phyloP scores from a whole-genome alignment of 1,140 invertebrate genomes.

The Paracyclopina nana region DNA sequence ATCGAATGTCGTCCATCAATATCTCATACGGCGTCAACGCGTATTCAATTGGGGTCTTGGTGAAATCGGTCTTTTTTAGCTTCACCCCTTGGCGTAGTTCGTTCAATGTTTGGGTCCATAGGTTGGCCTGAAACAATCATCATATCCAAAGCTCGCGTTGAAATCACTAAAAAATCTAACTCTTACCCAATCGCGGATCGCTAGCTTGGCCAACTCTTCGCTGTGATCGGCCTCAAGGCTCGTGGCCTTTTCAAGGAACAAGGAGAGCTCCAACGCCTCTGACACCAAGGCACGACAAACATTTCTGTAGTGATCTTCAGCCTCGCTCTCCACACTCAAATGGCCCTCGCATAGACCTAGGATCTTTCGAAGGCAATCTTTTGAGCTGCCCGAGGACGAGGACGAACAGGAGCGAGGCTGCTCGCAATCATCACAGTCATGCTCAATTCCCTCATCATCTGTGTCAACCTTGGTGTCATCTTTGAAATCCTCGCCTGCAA shows the following conservation, averaged over 20 bases:
- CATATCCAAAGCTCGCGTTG: no score
- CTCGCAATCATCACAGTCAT: constrained; percentile 4
- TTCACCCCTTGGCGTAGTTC: constrained; percentile 67
- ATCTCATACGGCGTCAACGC: constrained; percentile 93
- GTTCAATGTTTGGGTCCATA: constrained; percentile 89
- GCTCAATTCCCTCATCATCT: constrained; percentile 5
- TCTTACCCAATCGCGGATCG: constrained; percentile 2
- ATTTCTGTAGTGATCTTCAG: constrained; percentile 28
- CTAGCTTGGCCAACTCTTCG: constrained; percentile 15
- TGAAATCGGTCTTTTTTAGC: constrained; percentile 58
- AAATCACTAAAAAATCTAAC: neutral
- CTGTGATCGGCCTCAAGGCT: neutral
- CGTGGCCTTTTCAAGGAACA: constrained; percentile 62
- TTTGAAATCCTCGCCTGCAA: no score
- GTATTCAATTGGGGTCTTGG: constrained; percentile 40
- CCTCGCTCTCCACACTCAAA: constrained; percentile 6
- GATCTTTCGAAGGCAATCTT: neutral
- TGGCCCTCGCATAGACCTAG: constrained; percentile 4
- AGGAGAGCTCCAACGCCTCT: constrained; percentile 66
- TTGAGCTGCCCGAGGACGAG: neutral
- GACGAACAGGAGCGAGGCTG: neutral
- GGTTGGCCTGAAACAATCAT: constrained; percentile 64
- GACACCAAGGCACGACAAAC: constrained; percentile 73
- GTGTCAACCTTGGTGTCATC: neutral
- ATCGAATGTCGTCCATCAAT: constrained; percentile 83